A percentile compares a stretch with the other conserved stretches of the same genome.
phyloP scores from a whole-genome alignment of 2,113 vertebrate species.

The Galemys pyrenaicus region DNA sequence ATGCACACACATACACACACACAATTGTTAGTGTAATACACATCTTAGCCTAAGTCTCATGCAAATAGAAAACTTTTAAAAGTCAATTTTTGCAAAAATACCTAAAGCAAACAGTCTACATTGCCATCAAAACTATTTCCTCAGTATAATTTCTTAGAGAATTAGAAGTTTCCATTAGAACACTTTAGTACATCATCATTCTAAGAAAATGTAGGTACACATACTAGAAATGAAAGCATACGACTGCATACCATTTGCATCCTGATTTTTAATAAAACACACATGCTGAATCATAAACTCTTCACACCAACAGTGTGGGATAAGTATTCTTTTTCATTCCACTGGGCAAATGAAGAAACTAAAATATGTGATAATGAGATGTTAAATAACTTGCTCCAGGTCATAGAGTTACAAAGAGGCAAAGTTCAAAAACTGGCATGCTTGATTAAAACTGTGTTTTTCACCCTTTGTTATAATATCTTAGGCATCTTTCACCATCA shows the following conservation, averaged over 20 bases:
- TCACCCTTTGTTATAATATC: neutral
- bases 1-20: neutral
- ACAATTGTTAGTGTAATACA: neutral
- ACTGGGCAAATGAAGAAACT: neutral
- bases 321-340: neutral
- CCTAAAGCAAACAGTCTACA: neutral
- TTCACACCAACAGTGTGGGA: neutral
- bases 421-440: neutral
- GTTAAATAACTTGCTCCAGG: neutral
- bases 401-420: neutral
- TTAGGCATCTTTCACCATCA: neutral
- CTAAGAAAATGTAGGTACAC: neutral
- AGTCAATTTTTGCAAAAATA: neutral
- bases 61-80: neutral
- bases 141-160: neutral
- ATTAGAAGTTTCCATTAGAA: neutral
- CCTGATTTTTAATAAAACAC: neutral
- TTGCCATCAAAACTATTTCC: neutral
- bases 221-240: neutral
- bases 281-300: neutral
- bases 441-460: neutral
- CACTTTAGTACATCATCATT: neutral
- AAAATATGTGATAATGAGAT: neutral
- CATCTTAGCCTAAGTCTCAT: neutral
- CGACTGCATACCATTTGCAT: neutral